Evolutionary conservation across 2,888 invertebrate species (phyloP).

Genomic region (Agonopterix heracliana): DNA sequence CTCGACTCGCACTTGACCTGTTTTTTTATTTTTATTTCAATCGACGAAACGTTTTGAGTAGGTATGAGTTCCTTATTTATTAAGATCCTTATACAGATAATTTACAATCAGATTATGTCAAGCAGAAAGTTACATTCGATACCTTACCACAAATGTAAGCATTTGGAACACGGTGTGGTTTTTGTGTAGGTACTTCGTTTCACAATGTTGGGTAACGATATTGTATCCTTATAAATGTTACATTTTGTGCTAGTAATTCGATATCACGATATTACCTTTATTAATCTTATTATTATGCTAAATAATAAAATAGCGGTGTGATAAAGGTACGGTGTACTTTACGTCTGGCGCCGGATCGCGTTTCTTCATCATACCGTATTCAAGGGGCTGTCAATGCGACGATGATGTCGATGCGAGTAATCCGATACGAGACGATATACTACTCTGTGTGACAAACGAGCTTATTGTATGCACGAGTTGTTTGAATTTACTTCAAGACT

Average conservation of each 20-base stretch:
- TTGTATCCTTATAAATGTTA: not conserved
- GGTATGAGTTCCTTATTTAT: too few relatives aligned
- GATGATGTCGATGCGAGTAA: constrained; percentile 27
- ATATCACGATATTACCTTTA: too few relatives aligned
- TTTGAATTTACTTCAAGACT: too few relatives aligned
- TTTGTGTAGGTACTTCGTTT: constrained; percentile 12
- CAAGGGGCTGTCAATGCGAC: constrained; percentile 33
- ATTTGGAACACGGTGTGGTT: constrained; percentile 23
- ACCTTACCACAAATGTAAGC: constrained; percentile 8
- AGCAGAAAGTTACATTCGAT: too few relatives aligned
- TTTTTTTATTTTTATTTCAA: too few relatives aligned
- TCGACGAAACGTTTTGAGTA: too few relatives aligned
- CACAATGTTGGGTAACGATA: constrained; percentile 12
- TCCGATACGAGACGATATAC: constrained; percentile 26
- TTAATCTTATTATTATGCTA: too few relatives aligned
- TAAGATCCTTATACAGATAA: too few relatives aligned
- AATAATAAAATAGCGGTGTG: too few relatives aligned
- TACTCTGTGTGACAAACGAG: constrained; percentile 6
- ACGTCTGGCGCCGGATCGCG: constrained; percentile 37
- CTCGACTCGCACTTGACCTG: too few relatives aligned
- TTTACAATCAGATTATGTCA: too few relatives aligned
- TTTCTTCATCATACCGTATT: constrained; percentile 31
- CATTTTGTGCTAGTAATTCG: not conserved
- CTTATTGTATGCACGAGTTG: too few relatives aligned
- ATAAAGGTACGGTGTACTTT: not conserved